Base-by-base conservation (phyloP, 2,888 invertebrate species). In the Agonopterix subpropinquella region DNA sequence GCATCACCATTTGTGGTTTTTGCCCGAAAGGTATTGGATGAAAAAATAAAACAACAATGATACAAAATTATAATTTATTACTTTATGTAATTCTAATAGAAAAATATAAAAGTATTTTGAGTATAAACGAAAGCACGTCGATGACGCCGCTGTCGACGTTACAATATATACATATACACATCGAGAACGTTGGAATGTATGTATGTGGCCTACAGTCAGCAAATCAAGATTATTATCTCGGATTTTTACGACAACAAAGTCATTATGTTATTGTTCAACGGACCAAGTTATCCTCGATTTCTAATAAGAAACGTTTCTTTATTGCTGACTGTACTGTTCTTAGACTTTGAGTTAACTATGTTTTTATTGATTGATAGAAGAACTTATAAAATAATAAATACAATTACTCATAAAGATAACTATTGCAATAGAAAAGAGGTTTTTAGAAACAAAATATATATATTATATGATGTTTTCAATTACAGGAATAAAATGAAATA, bases 21-120 rank as follows among this genome's bases (percentile, higher is more conserved):
- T 18, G 18, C 18, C 2, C 18, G 18, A 18, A 18, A 18, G 2
- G 18, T 18, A 18, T 18, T 18, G 18, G 18, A 18, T 18, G 28
- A 28, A 42, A 47, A 64, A 72, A 71, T 70, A 64, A 80, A 80
- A 81, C 70, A 55, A 64, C 55, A 53, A 41, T 49, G 37, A 51
- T 83, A 77, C 59, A 80, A 82, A 83, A 77, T 77, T 84, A 85
- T 85, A 83, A 83, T 85, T 86, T 86, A 85, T 80, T 85, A 73
- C 67, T 65, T 76, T 64, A 72, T 70, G 71, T 77, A 80, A 74
- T 78, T 67, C 77, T 84, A 84, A 63, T 70, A 64, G 73, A 79
- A 76, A 75, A 73, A 77, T 64, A 68, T 65, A 71, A 75, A 70
- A 64, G 60, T n/a, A 67, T 67, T 68, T 67, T 79, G 82, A 84